phyloP scores from a whole-genome alignment of 1,140 invertebrate species.

The Brachionus asplanchnoidis region DNA sequence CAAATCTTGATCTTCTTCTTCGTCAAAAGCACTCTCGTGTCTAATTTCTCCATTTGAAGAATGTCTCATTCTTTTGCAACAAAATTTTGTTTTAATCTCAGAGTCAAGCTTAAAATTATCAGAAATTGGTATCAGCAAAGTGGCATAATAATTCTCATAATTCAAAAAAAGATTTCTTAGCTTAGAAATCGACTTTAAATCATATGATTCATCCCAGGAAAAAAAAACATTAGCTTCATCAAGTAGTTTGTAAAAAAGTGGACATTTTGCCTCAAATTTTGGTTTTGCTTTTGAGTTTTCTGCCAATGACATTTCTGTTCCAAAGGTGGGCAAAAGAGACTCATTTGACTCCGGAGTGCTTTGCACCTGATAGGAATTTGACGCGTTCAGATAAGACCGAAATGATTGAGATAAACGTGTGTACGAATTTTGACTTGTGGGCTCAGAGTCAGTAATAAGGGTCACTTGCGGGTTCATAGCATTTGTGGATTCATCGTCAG shows the following conservation, averaged over 20 bases:
- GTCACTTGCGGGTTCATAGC: background rate
- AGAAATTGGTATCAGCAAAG: conserved; percentile 1
- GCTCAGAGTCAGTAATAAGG: background rate
- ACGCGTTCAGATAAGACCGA: background rate
- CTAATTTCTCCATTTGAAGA: background rate
- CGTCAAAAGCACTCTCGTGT: background rate
- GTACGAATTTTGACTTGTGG: background rate
- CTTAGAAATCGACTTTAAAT: background rate
- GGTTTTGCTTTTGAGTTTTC: background rate
- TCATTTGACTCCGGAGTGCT: background rate
- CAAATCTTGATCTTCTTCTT: background rate
- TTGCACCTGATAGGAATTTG: background rate
- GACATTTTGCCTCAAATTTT: conserved; percentile 16
- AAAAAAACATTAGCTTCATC: background rate
- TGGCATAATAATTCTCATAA: conserved; percentile 13
- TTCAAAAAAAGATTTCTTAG: background rate
- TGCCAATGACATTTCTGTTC: background rate
- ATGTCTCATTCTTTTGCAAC: conserved; percentile 16
- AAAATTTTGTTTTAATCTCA: background rate
- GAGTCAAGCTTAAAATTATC: conserved; percentile 10
- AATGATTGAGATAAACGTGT: background rate
- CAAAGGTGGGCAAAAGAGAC: background rate
- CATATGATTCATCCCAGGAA: background rate
- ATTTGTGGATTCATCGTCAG: background rate
- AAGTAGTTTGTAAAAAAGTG: background rate